Evolutionary conservation across 2,888 invertebrate genomes (phyloP), one percentile per base, ranked within the genome.

Genomic region (Catocala sponsa): DNA sequence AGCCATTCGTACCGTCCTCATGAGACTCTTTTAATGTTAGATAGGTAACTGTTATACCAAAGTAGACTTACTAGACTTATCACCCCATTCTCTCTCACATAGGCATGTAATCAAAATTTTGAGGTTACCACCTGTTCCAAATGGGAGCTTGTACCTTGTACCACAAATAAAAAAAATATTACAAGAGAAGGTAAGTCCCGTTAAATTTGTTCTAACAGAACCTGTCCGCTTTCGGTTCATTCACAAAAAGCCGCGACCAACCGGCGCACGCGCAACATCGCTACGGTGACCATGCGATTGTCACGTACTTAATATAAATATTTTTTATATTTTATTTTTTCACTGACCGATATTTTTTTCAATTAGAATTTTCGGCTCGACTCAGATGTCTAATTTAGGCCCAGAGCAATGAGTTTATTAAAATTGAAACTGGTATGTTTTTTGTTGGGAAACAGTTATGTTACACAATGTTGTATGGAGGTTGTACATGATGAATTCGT

Each of bases 131-230:
- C 76, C 75, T 76, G 75, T 59, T 69, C 54, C 54, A 67, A 74
- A 77, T 76, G 64, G 76, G 81, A 78, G 75, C 77, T 76, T 72
- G 74, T 78, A 75, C 78, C 79, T 84, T 85, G 82, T 74, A 74
- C 68, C 71, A 78, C 60, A 72, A 71, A 67, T 59, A 70, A 86
- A 86, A 83, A 87, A 85, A 76, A 74, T 74, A 76, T 75, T 79
- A 81, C 74, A 80, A 81, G 79, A 81, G 79, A 78, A 77, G 74
- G 77, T 64, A 69, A 69, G 84, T 89, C 86, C 92, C 92, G 92
- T 92, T 92, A 91, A 90, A 90, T 91, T 90, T 88, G 89, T 85
- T 91, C 90, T 90, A 84, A 89, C 86, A 84, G 87, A 88, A 91
- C 90, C 85, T 88, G 91, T 87, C 82, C 79, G 80, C 82, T 79